Evolutionary conservation across 2,797 vertebrate species (phyloP), one percentile per base, ranked within the genome.

Genomic region (Anolis apletophallus): DNA sequence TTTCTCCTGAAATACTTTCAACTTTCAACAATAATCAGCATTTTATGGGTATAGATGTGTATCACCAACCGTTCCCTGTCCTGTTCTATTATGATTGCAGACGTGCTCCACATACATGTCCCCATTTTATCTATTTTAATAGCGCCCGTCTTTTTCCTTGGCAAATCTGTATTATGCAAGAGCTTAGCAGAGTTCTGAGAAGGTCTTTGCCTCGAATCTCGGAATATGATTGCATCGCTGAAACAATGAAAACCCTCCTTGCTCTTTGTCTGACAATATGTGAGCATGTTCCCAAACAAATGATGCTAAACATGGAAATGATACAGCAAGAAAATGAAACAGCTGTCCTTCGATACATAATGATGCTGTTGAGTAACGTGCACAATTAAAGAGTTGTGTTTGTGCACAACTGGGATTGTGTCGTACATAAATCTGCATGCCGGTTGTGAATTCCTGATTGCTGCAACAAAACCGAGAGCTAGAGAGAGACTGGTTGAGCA

Each of bases 401-500:
- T 88, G 61, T 80, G 46, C 50, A 81, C 55, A 90, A 92, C 68
- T 64, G 36, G 36, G 71, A 87, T 91, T 86, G 55, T 90, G 10
- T 84, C 89, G 78, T 9, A 79, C 89, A 93, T 89, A 92, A 91
- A 90, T 88, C 77, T 92, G 55, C 82, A 71, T 86, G 64, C n/a
- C 3, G 13, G 1, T 89, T 89, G 85, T 87, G 84, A 92, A 93
- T 91, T 93, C 87, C 85, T 91, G 77, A 89, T 83, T 86, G 36
- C 81, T 90, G 80, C 0, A 2, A 21, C 36, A 89, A 88, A 91
- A 90, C 1, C 0, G 59, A 93, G 87, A 91, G 36, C 67, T 88
- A 88, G 85, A 88, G 54, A 83, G 87, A 86, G 54, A 91, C 59
- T 90, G 91, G 68, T 75, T 93, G 85, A 93, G 88, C 84, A 93